Conservation (phyloP, 2,113 vertebrate species). For the Hucho hucho region DNA sequence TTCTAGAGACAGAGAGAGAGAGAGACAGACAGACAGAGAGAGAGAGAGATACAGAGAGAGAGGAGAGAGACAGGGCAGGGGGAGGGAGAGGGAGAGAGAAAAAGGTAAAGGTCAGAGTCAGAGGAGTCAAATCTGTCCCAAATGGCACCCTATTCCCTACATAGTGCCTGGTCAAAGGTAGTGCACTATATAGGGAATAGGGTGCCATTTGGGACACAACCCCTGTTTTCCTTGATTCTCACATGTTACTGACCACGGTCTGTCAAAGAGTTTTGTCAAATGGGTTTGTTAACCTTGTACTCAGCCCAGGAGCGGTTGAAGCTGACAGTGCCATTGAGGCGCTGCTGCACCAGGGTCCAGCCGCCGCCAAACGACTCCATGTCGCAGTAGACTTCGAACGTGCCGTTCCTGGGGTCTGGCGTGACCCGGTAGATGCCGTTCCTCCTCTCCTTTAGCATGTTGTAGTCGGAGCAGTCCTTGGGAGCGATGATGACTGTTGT, state of each 20-base stretch:
- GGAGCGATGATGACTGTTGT: constrained; percentile 67
- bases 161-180: too few relatives aligned
- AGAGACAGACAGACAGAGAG: too few relatives aligned
- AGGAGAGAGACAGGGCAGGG: too few relatives aligned
- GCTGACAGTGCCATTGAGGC: constrained; percentile 84
- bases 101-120: too few relatives aligned
- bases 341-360: constrained; percentile 90
- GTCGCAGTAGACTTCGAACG: constrained; percentile 89
- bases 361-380: constrained; percentile 90
- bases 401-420: constrained; percentile 78
- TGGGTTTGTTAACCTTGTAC: constrained; percentile 73
- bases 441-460: constrained; percentile 68
- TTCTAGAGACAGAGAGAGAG: background rate
- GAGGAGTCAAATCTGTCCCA: too few relatives aligned
- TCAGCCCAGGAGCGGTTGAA: constrained; percentile 92
- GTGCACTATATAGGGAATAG: too few relatives aligned
- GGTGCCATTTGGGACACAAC: too few relatives aligned
- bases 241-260: background rate
- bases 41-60: too few relatives aligned
- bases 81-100: too few relatives aligned
- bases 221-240: too few relatives aligned
- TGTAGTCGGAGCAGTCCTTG: constrained; percentile 90
- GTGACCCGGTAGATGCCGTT: constrained; percentile 82
- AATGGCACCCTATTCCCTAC: too few relatives aligned
- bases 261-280: too few relatives aligned